phyloP scores from a whole-genome alignment of 2,113 vertebrate genomes.

The Lepus europaeus region DNA sequence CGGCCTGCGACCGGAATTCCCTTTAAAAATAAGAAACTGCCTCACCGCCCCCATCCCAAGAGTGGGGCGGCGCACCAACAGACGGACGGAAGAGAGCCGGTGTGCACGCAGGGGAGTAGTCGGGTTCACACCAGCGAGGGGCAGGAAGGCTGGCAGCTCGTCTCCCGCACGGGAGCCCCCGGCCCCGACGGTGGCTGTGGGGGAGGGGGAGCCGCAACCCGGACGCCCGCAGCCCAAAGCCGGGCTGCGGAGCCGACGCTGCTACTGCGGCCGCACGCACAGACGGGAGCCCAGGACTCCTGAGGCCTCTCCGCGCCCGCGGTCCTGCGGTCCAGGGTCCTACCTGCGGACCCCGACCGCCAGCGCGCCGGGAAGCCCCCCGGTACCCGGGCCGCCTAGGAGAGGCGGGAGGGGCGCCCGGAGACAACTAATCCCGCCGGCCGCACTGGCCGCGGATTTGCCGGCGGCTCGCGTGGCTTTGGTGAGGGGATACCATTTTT shows the following conservation, averaged over 20 bases:
- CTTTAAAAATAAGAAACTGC: constrained; percentile 58
- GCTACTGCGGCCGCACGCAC: background rate
- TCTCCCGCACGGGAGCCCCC: background rate
- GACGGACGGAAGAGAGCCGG: background rate
- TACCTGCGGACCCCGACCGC: background rate
- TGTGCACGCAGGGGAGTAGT: too few relatives aligned
- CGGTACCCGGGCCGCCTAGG: background rate
- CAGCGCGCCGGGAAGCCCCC: background rate
- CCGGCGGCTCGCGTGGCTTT: background rate
- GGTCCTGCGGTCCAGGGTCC: too few relatives aligned
- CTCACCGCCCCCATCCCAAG: background rate
- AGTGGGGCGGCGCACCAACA: constrained; percentile 24
- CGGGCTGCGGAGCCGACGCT: background rate
- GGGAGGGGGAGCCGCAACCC: background rate
- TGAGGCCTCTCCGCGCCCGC: background rate
- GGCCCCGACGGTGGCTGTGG: background rate
- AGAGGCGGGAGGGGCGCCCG: background rate
- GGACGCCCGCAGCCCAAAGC: background rate
- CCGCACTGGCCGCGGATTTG: background rate
- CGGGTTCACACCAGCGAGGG: background rate
- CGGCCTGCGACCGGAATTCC: background rate
- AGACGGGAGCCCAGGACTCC: background rate
- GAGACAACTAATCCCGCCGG: background rate
- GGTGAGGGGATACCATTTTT: background rate
- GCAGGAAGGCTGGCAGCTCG: background rate